phyloP scores from a whole-genome alignment of 2,888 invertebrate genomes.

The Fragum sueziense region DNA sequence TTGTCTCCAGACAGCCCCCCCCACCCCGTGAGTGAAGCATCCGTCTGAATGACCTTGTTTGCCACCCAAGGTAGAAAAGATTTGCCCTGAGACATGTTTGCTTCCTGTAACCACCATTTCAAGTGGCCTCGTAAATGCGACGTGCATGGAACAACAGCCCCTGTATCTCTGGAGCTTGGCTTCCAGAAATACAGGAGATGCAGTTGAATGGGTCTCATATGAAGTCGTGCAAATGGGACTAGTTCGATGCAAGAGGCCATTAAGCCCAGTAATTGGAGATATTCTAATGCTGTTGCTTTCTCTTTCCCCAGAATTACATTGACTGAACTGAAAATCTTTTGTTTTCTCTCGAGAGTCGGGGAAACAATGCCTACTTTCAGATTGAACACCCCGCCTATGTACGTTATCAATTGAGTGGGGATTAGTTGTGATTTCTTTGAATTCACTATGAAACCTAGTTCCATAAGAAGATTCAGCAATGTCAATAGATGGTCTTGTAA shows the following conservation, averaged over 20 bases:
- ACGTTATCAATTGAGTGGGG: constrained; percentile 3
- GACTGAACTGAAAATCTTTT: neutral
- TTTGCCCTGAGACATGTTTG: constrained; percentile 21
- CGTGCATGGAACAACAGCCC: neutral
- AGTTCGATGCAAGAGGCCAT: constrained; percentile 3
- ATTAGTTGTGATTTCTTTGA: constrained; percentile 17
- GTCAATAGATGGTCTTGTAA: constrained; percentile 19
- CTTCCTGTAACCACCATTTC: constrained; percentile 25
- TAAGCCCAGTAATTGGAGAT: too few relatives aligned
- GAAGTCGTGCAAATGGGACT: neutral
- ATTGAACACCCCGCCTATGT: constrained; percentile 14
- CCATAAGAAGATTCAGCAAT: neutral
- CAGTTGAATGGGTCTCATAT: too few relatives aligned
- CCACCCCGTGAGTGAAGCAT: constrained; percentile 2
- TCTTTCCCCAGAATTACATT: neutral
- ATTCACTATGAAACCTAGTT: constrained; percentile 26
- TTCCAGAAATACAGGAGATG: too few relatives aligned
- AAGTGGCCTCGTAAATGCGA: neutral
- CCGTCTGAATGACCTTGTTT: constrained; percentile 8
- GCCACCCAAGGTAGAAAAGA: constrained; percentile 3
- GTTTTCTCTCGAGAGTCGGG: constrained; percentile 16
- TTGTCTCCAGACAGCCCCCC: neutral
- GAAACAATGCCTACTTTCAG: neutral
- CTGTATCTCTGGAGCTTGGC: too few relatives aligned
- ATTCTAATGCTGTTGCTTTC: too few relatives aligned